Evolutionary conservation across 1,140 invertebrate genomes (phyloP).

Genomic region (Neocloeon triangulifer): DNA sequence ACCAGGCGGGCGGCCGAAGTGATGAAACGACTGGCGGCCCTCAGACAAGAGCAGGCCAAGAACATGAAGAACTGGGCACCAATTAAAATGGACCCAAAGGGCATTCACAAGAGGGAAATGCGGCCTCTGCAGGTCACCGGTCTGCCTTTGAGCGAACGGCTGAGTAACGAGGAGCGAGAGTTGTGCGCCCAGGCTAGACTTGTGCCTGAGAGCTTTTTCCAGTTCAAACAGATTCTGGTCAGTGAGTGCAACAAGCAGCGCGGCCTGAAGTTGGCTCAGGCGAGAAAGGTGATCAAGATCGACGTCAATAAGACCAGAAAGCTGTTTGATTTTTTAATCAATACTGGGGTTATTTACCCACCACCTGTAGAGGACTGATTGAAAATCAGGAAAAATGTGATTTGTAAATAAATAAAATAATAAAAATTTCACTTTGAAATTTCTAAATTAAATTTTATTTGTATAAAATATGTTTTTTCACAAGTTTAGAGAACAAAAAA

Average conservation of each 20-base stretch:
- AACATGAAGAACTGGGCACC: slow-evolving; percentile 22
- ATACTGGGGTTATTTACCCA: slow-evolving; percentile 43
- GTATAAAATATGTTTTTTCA: no score
- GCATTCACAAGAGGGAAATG: slow-evolving; percentile 16
- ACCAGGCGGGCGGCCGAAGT: slow-evolving; percentile 36
- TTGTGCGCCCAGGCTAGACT: slow-evolving; percentile 52
- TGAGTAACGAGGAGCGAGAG: slow-evolving; percentile 44
- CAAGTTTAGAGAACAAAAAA: no score
- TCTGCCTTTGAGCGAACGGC: slow-evolving; percentile 52
- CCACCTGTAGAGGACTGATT: no score
- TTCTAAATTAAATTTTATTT: no score
- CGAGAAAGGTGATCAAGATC: slow-evolving; percentile 62
- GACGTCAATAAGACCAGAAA: slow-evolving; percentile 86
- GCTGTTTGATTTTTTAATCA: slow-evolving; percentile 59
- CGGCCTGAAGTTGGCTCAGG: slow-evolving; percentile 48
- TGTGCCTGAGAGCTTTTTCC: slow-evolving; percentile 49
- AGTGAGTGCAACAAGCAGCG: slow-evolving; percentile 47
- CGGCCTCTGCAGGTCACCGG: slow-evolving; percentile 52
- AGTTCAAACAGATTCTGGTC: slow-evolving; percentile 49
- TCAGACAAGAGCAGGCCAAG: slow-evolving; percentile 29
- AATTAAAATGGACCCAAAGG: slow-evolving; percentile 11
- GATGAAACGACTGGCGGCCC: slow-evolving; percentile 36
- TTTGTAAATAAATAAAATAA: no score
- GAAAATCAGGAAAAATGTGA: no score
- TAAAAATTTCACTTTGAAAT: no score